A percentile compares a stretch with the other conserved stretches of the same genome.
Conservation (phyloP, 2,888 invertebrate genomes). For the Sthenelais limicola region DNA sequence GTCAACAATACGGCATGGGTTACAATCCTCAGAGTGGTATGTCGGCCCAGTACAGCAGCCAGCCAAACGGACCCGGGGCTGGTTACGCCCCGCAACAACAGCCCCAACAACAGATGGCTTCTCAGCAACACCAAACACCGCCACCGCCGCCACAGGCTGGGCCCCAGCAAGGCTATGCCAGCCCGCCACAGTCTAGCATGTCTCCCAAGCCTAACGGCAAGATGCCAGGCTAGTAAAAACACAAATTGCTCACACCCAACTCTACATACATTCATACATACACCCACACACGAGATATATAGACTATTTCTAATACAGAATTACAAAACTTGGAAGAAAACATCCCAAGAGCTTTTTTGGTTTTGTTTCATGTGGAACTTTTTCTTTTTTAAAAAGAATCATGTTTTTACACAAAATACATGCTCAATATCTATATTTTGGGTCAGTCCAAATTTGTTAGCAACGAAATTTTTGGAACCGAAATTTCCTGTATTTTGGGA, state of each 20-base stretch:
- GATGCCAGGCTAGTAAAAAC: constrained; percentile 27
- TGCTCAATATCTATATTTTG: too few species aligned
- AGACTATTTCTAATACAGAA: too few species aligned
- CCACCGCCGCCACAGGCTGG: constrained; percentile 22
- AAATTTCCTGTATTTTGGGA: too few species aligned
- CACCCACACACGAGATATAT: too few species aligned
- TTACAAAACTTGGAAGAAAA: too few species aligned
- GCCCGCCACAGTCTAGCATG: constrained; percentile 36
- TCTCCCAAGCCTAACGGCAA: constrained; percentile 36
- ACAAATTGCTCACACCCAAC: constrained; percentile 15
- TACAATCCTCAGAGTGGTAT: constrained; percentile 12
- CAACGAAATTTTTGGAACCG: too few species aligned
- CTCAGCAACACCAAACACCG: constrained; percentile 21
- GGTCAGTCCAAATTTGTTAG: too few species aligned
- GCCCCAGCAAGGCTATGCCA: constrained; percentile 30
- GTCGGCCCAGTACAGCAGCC: constrained; percentile 13
- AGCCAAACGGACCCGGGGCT: background rate
- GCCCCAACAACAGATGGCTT: constrained; percentile 41
- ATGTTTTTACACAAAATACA: too few species aligned
- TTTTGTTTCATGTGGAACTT: too few species aligned
- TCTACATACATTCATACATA: too few species aligned
- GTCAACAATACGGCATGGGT: constrained; percentile 25
- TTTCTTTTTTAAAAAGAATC: too few species aligned
- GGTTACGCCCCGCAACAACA: constrained; percentile 35
- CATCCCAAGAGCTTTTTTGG: too few species aligned